Conservation (phyloP, 2,113 vertebrate genomes). For the Megaceryle torquata region DNA sequence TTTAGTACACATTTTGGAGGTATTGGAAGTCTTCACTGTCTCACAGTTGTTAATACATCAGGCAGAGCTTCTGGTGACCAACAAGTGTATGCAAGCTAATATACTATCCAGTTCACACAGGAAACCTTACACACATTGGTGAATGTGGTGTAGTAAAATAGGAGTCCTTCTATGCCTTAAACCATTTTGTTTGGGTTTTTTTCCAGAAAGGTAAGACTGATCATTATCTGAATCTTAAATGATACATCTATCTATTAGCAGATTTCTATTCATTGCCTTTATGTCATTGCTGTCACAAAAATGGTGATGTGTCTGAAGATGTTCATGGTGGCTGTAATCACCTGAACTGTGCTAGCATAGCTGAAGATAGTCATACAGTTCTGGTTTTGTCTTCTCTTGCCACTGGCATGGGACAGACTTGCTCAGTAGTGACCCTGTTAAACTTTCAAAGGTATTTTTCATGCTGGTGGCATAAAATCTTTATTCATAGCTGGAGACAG, state of each 20-base stretch:
- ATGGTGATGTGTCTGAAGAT: neutral
- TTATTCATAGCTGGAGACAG: slow-evolving; percentile 14
- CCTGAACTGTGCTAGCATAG: neutral
- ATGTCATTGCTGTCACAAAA: neutral
- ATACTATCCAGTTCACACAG: accelerated
- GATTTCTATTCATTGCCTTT: neutral
- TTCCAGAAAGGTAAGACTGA: neutral
- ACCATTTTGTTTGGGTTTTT: neutral
- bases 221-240: neutral
- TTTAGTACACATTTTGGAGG: neutral
- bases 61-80: neutral
- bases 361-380: neutral
- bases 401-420: neutral
- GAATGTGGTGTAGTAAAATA: neutral
- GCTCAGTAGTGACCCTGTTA: neutral
- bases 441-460: neutral
- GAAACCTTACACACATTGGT: neutral
- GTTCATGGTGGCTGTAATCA: neutral
- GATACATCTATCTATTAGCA: neutral
- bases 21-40: neutral
- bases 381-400: neutral
- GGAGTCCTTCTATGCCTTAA: neutral
- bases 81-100: neutral
- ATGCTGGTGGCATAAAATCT: neutral
- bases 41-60: neutral